Evolutionary conservation across 2,888 invertebrate species (phyloP).

Genomic region (Mycalesis mineus): DNA sequence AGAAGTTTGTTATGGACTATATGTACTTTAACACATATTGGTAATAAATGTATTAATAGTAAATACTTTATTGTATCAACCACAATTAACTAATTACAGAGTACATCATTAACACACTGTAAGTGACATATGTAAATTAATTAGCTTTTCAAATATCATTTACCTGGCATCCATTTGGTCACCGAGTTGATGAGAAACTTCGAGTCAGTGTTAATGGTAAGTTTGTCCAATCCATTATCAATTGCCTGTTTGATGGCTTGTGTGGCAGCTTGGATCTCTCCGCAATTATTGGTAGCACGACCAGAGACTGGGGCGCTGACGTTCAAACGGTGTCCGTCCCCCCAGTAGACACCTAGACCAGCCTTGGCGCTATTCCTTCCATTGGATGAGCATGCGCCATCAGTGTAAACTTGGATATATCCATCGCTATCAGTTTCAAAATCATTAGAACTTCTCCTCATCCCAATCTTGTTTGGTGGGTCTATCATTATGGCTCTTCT

Average conservation of each 20-base stretch:
- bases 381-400: slow-evolving; percentile 94
- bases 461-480: no score
- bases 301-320: slow-evolving; percentile 87
- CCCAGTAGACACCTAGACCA: slow-evolving; percentile 96
- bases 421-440: slow-evolving; percentile 72
- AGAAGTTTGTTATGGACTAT: no score
- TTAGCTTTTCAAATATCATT: not conserved
- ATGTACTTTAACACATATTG: no score
- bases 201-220: slow-evolving; percentile 93
- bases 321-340: slow-evolving; percentile 85
- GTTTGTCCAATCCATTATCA: slow-evolving; percentile 80
- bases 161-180: slow-evolving; percentile 89
- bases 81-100: no score
- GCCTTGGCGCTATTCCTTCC: slow-evolving; percentile 87
- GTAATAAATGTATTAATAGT: no score
- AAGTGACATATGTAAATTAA: no score
- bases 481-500: slow-evolving; percentile 48
- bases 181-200: slow-evolving; percentile 90
- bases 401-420: slow-evolving; percentile 87
- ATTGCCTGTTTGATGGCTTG: slow-evolving; percentile 86
- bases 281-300: slow-evolving; percentile 95
- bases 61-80: no score
- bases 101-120: no score
- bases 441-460: no score
- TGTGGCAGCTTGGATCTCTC: slow-evolving; percentile 95